Evolutionary conservation across 2,797 vertebrate genomes (phyloP).

Genomic region (Pagetopsis macropterus): DNA sequence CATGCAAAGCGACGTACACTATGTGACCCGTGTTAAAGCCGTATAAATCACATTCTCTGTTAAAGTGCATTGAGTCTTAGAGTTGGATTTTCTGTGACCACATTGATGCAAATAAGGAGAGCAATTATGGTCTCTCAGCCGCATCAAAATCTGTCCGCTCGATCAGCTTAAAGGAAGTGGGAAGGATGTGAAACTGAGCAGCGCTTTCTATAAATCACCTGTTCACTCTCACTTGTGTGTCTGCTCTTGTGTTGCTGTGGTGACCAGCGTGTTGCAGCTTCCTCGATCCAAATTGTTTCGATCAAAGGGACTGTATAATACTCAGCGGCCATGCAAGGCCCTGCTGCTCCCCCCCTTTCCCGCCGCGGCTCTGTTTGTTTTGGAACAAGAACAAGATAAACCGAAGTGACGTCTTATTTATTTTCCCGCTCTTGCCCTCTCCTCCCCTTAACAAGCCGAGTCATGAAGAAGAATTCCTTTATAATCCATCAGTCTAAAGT

Average conservation of each 20-base stretch:
- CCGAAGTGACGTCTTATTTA: slow-evolving; percentile 89
- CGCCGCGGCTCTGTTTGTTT: slow-evolving; percentile 90
- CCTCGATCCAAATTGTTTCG: slow-evolving; percentile 51
- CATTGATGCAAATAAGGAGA: slow-evolving; percentile 61
- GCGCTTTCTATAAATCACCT: slow-evolving; percentile 82
- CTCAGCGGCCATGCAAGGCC: slow-evolving; percentile 64
- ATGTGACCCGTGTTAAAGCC: slow-evolving; percentile 46
- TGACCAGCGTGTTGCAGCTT: slow-evolving; percentile 32
- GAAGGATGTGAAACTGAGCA: slow-evolving; percentile 81
- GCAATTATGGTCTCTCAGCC: slow-evolving; percentile 66
- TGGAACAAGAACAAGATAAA: slow-evolving; percentile 92
- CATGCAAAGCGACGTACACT: slow-evolving; percentile 32
- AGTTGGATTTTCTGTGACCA: slow-evolving; percentile 40
- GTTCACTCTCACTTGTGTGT: slow-evolving; percentile 74
- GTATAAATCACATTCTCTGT: slow-evolving; percentile 47
- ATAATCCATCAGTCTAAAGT: slow-evolving; percentile 85
- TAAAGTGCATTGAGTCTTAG: slow-evolving; percentile 18
- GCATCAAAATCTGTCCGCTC: slow-evolving; percentile 66
- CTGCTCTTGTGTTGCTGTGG: slow-evolving; percentile 68
- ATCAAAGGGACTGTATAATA: slow-evolving; percentile 55
- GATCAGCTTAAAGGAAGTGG: slow-evolving; percentile 76
- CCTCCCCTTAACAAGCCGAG: slow-evolving; percentile 86
- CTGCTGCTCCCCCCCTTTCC: neutral
- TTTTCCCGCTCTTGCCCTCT: slow-evolving; percentile 82
- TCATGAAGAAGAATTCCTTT: slow-evolving; percentile 86